Evolutionary conservation across 2,888 invertebrate genomes (phyloP).

Genomic region (Tetranychus truncatus): DNA sequence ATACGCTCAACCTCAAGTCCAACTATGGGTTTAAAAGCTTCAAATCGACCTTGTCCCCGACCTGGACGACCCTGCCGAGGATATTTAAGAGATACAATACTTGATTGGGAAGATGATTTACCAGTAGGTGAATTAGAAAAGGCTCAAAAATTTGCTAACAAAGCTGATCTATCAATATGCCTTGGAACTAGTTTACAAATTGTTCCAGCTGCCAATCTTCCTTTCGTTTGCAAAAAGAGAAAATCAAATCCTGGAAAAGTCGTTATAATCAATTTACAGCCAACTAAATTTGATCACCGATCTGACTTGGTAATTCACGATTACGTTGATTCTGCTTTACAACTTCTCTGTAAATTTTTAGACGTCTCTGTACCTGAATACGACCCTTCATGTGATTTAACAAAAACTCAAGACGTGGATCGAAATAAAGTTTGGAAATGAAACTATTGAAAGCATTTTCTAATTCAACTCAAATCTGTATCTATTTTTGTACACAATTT

Average conservation of each 20-base stretch:
- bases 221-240: conserved; percentile 44
- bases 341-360: conserved; percentile 52
- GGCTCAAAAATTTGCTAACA: conserved; percentile 69
- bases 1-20: conserved; percentile 48
- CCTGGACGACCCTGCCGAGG: conserved; percentile 58
- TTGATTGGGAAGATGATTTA: conserved; percentile 92
- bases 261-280: conserved; percentile 84
- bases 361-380: conserved; percentile 55
- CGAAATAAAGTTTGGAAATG: neutral
- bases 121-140: conserved; percentile 66
- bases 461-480: no score
- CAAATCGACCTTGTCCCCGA: conserved; percentile 47
- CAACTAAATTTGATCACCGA: conserved; percentile 92
- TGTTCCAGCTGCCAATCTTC: conserved; percentile 83
- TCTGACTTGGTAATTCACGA: conserved; percentile 69
- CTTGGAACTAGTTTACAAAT: conserved; percentile 96
- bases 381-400: conserved; percentile 28
- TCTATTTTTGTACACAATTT: no score
- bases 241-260: conserved; percentile 69
- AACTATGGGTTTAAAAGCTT: conserved; percentile 58
- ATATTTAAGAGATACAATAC: conserved; percentile 62
- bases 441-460: neutral
- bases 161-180: conserved; percentile 79
- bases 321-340: conserved; percentile 66
- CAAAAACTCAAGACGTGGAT: neutral